Conservation (phyloP, 2,888 invertebrate genomes). For the Aphidoletes aphidimyza region DNA sequence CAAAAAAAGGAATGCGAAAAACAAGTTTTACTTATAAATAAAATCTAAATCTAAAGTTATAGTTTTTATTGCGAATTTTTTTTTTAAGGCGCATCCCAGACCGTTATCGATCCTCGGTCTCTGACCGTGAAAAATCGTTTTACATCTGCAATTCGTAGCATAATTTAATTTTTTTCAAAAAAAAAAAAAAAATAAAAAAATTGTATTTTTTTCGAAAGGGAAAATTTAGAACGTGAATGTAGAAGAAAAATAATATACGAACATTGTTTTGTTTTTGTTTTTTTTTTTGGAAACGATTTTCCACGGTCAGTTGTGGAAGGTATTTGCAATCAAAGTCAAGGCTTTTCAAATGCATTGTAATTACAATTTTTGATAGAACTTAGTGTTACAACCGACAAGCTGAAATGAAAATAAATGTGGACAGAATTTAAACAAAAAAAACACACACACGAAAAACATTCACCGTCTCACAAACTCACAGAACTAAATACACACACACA, state of each 20-base stretch:
- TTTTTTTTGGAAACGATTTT: neutral
- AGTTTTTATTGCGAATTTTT: constrained; percentile 34
- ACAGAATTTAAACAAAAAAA: neutral
- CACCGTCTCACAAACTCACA: no score
- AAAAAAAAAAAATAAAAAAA: no score
- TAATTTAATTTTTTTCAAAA: no score
- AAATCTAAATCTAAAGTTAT: constrained; percentile 33
- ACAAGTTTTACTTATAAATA: constrained; percentile 38
- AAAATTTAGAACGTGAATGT: no score
- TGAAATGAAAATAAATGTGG: neutral
- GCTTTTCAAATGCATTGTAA: constrained; percentile 45
- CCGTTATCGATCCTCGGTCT: no score
- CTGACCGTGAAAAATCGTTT: no score
- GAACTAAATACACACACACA: no score
- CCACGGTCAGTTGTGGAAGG: neutral
- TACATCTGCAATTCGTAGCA: no score
- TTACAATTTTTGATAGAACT: neutral
- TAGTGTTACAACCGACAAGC: neutral
- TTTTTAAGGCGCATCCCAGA: no score
- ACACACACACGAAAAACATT: neutral
- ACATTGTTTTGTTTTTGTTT: no score
- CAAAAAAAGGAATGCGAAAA: constrained; percentile 20
- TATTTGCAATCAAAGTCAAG: constrained; percentile 46
- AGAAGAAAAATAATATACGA: no score
- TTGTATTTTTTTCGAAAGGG: no score